Percentiles rank a stretch among this genome's conserved stretches.
phyloP scores from a whole-genome alignment of 2,797 vertebrate species.

The Fistularia commersonii region DNA sequence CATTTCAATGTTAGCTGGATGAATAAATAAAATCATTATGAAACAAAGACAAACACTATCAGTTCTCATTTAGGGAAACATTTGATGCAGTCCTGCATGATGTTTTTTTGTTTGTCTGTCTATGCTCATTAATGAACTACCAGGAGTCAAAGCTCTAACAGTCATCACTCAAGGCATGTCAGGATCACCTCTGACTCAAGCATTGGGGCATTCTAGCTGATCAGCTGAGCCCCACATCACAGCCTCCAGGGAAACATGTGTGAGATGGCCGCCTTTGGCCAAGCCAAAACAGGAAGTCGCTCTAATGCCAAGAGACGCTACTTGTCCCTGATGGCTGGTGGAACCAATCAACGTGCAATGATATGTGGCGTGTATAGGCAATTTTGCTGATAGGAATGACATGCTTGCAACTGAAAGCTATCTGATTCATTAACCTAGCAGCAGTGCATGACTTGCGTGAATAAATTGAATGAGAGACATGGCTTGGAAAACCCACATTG shows the following conservation, averaged over 20 bases:
- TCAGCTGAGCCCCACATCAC: slow-evolving; percentile 62
- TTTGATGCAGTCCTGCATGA: slow-evolving; percentile 7
- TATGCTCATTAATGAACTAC: slow-evolving; percentile 58
- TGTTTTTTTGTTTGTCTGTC: slow-evolving; percentile 33
- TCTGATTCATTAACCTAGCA: slow-evolving; percentile 65
- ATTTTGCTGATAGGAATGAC: slow-evolving; percentile 49
- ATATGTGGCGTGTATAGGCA: slow-evolving; percentile 51
- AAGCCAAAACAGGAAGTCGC: slow-evolving; percentile 38
- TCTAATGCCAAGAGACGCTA: slow-evolving; percentile 62
- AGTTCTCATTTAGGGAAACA: slow-evolving; percentile 6
- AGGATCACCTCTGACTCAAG: slow-evolving; percentile 69
- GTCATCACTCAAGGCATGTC: slow-evolving; percentile 63
- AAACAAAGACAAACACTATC: not conserved
- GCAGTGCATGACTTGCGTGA: slow-evolving; percentile 45
- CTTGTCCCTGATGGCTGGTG: slow-evolving; percentile 57
- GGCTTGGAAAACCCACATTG: slow-evolving; percentile 51
- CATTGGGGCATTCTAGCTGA: slow-evolving; percentile 49
- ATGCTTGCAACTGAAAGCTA: slow-evolving; percentile 39
- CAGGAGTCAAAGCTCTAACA: slow-evolving; percentile 46
- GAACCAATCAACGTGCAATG: slow-evolving; percentile 56
- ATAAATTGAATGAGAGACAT: slow-evolving; percentile 48
- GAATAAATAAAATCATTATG: not conserved
- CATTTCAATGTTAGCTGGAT: not conserved
- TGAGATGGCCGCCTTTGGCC: slow-evolving; percentile 46
- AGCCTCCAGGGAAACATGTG: slow-evolving; percentile 41